Evolutionary conservation across 2,113 vertebrate species (phyloP), one percentile per base, ranked within the genome.

Genomic region (Tinamus guttatus): DNA sequence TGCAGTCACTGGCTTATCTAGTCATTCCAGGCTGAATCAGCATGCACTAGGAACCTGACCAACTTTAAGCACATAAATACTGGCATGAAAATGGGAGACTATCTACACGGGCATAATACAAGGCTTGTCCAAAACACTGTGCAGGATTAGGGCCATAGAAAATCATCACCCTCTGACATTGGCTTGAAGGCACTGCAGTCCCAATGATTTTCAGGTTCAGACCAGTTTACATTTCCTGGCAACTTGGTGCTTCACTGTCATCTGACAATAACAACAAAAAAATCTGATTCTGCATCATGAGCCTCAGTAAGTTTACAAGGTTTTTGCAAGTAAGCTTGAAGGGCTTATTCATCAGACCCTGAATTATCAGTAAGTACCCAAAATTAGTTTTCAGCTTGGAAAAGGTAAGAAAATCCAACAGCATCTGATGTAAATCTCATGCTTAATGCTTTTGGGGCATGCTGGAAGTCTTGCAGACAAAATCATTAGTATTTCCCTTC

Each of bases 261-360:
- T 90, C 67, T 93, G 49, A 49, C 49, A 49, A 49, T 11, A 49
- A 22, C 47, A 49, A 22, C 47, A 49, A 49, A 49, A 49, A 22
- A 9, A 49, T 9, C 49, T 22, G 49, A 21, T 49, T 91, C 11
- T 81, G 62, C 43, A 69, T 71, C 64, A 68, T 24, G 30, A 95
- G 20, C n/a, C 47, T 85, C 49, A 45, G 73, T 79, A 82, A 84
- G 74, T 90, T 51, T 70, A 38, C 59, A 90, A 93, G 69, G 65
- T 64, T 95, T 95, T 74, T 60, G 11, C 38, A 88, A 93, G 81
- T 68, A 81, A 82, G 62, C 77, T 94, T 91, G 92, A 94, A 96
- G 70, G 73, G 18, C 54, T 94, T 93, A 51, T n/a, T 94, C 82
- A 90, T 13, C 41, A 90, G 89, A 94, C 45, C 77, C 87, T 87